These are phyloP conservation scores for Neostethus bicornis DNA, from an alignment of 2,797 vertebrate species.

Conservation along the genomic window DNA sequence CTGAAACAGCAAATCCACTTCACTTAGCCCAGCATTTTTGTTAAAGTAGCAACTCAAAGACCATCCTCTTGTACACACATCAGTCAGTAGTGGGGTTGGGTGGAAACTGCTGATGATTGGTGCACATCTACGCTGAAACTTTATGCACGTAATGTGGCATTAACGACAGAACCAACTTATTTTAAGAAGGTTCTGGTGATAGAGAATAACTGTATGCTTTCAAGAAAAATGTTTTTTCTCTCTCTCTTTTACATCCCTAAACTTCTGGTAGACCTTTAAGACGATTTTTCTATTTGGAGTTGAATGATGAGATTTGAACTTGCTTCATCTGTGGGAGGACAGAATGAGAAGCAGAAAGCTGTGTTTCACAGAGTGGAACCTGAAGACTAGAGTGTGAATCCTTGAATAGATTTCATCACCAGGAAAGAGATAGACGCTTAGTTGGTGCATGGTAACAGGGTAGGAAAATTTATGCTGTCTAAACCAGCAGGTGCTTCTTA, in stretches of 20 bases:
- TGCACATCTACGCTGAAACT: constrained; percentile 37
- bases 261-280: constrained; percentile 20
- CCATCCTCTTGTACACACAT: constrained; percentile 46
- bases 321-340: constrained; percentile 30
- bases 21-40: constrained; percentile 66
- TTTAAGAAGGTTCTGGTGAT: background rate
- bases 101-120: constrained; percentile 57
- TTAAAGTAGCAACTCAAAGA: constrained; percentile 52
- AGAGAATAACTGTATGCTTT: constrained; percentile 11
- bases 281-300: constrained; percentile 42
- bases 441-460: constrained; percentile 63
- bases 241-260: constrained; percentile 23
- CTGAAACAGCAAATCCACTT: constrained; percentile 70
- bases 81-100: constrained; percentile 58
- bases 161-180: constrained; percentile 23
- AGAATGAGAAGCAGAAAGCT: constrained; percentile 41
- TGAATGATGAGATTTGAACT: constrained; percentile 37
- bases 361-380: constrained; percentile 53
- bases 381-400: constrained; percentile 49
- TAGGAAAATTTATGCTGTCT: constrained; percentile 47
- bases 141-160: constrained; percentile 32
- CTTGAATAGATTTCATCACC: constrained; percentile 43
- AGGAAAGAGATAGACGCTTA: constrained; percentile 51
- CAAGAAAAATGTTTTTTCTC: constrained; percentile 9
- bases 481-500: constrained; percentile 21